phyloP scores from a whole-genome alignment of 2,797 vertebrate species.

The Anolis apletophallus region DNA sequence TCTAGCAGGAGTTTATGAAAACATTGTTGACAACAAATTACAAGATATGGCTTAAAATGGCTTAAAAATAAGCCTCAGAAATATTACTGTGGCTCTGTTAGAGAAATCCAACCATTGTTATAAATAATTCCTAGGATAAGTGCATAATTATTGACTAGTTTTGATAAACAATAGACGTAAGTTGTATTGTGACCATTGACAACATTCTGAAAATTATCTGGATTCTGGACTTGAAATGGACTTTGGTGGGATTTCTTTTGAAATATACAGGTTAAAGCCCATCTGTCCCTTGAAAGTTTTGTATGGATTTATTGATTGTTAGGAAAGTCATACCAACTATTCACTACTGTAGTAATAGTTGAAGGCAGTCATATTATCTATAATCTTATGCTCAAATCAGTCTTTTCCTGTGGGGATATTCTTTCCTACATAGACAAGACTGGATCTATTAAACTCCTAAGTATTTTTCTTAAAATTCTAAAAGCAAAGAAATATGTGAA shows the following conservation, averaged over 20 bases:
- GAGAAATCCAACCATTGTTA: slow-evolving; percentile 33
- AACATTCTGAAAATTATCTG: not conserved
- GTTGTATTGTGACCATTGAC: not conserved
- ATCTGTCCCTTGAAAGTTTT: not conserved
- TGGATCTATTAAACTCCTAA: slow-evolving; percentile 34
- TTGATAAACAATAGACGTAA: not conserved
- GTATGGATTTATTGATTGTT: slow-evolving; percentile 43
- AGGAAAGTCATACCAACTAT: slow-evolving; percentile 57
- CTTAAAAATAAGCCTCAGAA: slow-evolving; percentile 35
- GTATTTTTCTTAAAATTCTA: slow-evolving; percentile 54
- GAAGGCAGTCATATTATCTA: slow-evolving; percentile 42
- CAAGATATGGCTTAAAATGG: slow-evolving; percentile 37
- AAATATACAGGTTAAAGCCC: not conserved
- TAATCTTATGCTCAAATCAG: not conserved
- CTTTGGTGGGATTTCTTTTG: not conserved
- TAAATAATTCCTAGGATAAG: slow-evolving; percentile 36
- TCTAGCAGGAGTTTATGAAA: not conserved
- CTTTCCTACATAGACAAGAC: slow-evolving; percentile 48
- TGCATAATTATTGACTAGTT: slow-evolving; percentile 54
- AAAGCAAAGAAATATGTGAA: slow-evolving; percentile 62
- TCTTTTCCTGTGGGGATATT: slow-evolving; percentile 1
- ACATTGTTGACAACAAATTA: not conserved
- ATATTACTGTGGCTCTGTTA: not conserved
- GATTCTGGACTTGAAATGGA: not conserved
- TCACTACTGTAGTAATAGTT: slow-evolving; percentile 35